phyloP scores from a whole-genome alignment of 2,113 vertebrate species.

The Pholis gunnellus region DNA sequence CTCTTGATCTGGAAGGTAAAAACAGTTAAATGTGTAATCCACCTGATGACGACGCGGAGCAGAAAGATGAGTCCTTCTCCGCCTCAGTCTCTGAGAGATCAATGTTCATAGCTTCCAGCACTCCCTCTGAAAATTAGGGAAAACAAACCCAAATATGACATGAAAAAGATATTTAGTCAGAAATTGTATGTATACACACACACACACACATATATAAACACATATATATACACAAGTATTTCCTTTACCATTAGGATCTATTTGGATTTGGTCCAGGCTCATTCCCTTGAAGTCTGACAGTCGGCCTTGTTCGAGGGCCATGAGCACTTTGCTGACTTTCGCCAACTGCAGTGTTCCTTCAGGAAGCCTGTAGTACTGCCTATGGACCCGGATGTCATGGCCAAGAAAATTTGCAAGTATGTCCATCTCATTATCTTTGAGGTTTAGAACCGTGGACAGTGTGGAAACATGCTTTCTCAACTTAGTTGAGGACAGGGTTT shows the following conservation, averaged over 20 bases:
- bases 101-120: neutral
- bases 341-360: conserved; percentile 25
- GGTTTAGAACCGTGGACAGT: too few species aligned
- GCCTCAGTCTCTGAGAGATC: neutral
- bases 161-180: neutral
- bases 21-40: neutral
- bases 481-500: too few species aligned
- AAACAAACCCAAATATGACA: neutral
- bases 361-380: conserved; percentile 36
- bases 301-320: conserved; percentile 21
- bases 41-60: neutral
- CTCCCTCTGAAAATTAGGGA: neutral
- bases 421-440: too few species aligned
- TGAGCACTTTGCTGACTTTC: conserved; percentile 33
- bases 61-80: neutral
- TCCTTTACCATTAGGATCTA: conserved; percentile 1
- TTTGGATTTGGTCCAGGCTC: conserved; percentile 34
- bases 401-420: conserved; percentile 27
- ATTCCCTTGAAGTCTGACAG: conserved; percentile 24
- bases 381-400: conserved; percentile 37
- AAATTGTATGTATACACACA: neutral
- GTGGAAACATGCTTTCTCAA: too few species aligned
- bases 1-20: neutral
- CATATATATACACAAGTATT: too few species aligned
- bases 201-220: neutral